Evolutionary conservation across 2,888 invertebrate genomes (phyloP), one percentile per base, ranked within the genome.

Genomic region (Byasa hedistus): DNA sequence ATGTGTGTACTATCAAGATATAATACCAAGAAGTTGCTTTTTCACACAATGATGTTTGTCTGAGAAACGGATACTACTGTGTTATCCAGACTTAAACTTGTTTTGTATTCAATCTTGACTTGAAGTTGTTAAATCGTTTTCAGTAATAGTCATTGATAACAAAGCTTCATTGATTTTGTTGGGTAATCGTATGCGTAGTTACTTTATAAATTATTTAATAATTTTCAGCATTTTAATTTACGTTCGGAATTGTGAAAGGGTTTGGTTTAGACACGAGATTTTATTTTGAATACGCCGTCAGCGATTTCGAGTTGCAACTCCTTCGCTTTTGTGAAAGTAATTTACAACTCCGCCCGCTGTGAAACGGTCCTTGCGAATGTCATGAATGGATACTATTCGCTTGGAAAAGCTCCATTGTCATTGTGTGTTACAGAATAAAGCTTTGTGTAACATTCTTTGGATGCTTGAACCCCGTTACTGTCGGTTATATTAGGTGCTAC

Each of bases 321-420:
- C 55, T n/a, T 48, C 57, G 66, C 66, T 66, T 66, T 66, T 63
- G 62, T 66, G 59, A 63, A 62, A 54, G 66, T 66, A 66, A 62
- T 66, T 64, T 59, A 66, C 66, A 61, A 55, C 58, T 24, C 57
- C 51, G 62, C 58, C 59, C 62, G 12, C 66, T 63, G 66, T 51
- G 66, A 66, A 66, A 63, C 66, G 55, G 66, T 59, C 66, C 62
- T 66, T 66, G 62, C 66, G 58, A 66, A 66, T 66, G 66, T 63
- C 62, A 63, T 66, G 66, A 66, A 66, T 66, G 66, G 66, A 66
- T 66, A 66, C 66, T 62, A 66, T 66, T 66, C 66, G 66, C 66
- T 66, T 62, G 66, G 66, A 63, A 66, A 66, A 66, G 66, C 66
- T 54, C 62, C 66, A 66, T 66, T 66, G 66, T 66, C 66, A 63